Evolutionary conservation across 2,888 invertebrate genomes (phyloP).

Genomic region (Diarsia mendica): DNA sequence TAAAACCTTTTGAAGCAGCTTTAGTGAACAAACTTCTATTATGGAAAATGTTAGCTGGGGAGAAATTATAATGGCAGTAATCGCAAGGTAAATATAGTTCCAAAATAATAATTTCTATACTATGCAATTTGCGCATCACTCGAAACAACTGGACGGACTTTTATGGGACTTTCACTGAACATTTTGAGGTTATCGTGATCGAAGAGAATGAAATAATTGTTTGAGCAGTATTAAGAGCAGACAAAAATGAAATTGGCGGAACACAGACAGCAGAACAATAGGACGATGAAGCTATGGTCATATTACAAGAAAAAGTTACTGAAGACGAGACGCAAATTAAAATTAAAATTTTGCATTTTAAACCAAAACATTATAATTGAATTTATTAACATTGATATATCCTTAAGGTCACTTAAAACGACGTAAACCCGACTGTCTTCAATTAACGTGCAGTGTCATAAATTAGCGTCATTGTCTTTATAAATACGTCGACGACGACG

Average conservation of each 20-base stretch:
- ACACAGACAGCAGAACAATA: constrained; percentile 8
- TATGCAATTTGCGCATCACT: constrained; percentile 42
- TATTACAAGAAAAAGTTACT: neutral
- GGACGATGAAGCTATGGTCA: neutral
- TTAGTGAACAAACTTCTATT: neutral
- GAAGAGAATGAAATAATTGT: constrained; percentile 57
- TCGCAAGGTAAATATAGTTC: constrained; percentile 28
- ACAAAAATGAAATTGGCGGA: constrained; percentile 25
- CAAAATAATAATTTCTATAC: constrained; percentile 19
- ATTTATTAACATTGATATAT: constrained; percentile 57
- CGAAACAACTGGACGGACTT: constrained; percentile 38
- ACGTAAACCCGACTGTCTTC: constrained; percentile 33
- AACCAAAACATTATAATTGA: constrained; percentile 32
- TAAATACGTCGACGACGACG: constrained; percentile 36
- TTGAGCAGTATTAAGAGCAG: constrained; percentile 29
- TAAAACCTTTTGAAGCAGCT: constrained; percentile 14
- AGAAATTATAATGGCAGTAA: constrained; percentile 24
- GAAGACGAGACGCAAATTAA: neutral
- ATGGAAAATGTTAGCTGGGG: constrained; percentile 7
- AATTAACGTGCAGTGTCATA: constrained; percentile 64
- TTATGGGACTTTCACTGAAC: constrained; percentile 64
- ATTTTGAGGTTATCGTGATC: constrained; percentile 54
- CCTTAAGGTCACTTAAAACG: constrained; percentile 49
- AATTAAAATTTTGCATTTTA: constrained; percentile 14
- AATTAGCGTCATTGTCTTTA: constrained; percentile 69